Percentiles rank a stretch among this genome's conserved stretches.
Evolutionary conservation across 2,797 vertebrate species (phyloP).

Genomic region (Ceryle rudis): DNA sequence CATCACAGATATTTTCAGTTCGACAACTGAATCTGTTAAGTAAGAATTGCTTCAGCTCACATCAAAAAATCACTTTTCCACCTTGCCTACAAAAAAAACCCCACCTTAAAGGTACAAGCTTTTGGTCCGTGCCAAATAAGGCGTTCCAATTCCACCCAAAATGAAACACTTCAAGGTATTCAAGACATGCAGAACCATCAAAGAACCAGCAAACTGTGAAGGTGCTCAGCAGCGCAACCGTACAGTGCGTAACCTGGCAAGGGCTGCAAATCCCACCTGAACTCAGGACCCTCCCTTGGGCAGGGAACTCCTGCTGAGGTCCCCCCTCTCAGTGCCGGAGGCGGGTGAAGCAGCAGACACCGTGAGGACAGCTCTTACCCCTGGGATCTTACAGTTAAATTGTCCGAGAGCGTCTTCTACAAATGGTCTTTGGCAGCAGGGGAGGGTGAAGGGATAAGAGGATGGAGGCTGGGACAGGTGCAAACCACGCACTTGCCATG

Average conservation of each 20-base stretch:
- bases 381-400: too few species aligned
- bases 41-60: background rate
- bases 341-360: background rate
- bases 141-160: rapidly evolving
- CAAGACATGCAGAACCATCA: background rate
- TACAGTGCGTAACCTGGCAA: background rate
- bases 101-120: background rate
- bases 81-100: background rate
- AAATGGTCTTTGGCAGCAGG: background rate
- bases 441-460: background rate
- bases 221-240: rapidly evolving
- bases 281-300: rapidly evolving
- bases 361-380: rapidly evolving
- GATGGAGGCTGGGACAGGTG: background rate
- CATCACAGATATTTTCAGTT: background rate
- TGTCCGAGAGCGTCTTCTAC: background rate
- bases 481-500: background rate
- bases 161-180: background rate
- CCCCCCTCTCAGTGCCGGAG: background rate
- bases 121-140: background rate
- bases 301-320: background rate
- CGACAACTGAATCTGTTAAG: background rate
- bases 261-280: background rate
- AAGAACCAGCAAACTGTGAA: background rate
- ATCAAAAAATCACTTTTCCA: background rate